Conservation (phyloP, 2,797 vertebrate species). For the Oophaga sylvatica region DNA sequence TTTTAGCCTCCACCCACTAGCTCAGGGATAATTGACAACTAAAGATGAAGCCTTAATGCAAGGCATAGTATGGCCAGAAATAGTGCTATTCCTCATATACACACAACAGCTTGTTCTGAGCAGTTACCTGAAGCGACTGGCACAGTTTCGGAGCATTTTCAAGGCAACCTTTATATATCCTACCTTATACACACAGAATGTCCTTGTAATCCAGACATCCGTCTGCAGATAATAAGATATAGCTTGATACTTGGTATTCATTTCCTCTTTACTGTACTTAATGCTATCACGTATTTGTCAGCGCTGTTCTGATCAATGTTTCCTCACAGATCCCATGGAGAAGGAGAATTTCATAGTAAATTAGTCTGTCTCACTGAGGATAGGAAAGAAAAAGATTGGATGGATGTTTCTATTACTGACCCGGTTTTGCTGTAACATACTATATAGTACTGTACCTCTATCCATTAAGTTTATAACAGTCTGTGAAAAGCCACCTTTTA, state of each 20-base stretch:
- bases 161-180: no score
- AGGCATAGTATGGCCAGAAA: no score
- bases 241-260: neutral
- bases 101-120: no score
- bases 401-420: neutral
- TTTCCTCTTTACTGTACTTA: neutral
- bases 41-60: no score
- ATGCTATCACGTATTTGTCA: neutral
- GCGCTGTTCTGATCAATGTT: neutral
- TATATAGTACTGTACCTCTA: conserved; percentile 4
- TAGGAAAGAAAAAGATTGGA: neutral
- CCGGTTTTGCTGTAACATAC: neutral
- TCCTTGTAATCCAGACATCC: no score
- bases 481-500: neutral
- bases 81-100: no score
- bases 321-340: neutral
- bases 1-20: no score
- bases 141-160: no score
- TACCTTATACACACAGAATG: no score
- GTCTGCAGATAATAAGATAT: neutral
- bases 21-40: no score
- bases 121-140: no score
- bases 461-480: neutral
- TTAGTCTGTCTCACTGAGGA: neutral
- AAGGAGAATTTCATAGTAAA: neutral